phyloP scores from a whole-genome alignment of 2,113 vertebrate species.

The Struthio camelus region DNA sequence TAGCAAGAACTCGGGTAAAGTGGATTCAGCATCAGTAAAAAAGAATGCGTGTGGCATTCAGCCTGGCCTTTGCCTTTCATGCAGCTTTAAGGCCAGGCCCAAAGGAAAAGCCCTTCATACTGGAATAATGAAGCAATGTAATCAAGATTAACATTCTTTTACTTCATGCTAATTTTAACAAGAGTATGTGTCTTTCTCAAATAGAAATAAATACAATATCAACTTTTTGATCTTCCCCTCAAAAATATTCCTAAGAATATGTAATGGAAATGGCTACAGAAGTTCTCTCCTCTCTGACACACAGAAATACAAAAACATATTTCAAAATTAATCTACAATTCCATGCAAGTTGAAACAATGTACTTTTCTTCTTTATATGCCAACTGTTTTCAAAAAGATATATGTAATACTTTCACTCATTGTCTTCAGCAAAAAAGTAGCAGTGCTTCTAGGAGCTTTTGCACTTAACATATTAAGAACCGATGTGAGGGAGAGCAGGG shows the following conservation, averaged over 20 bases:
- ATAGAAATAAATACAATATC: not conserved
- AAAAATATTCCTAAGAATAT: not conserved
- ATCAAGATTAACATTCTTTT: not conserved
- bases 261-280: not conserved
- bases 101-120: not conserved
- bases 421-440: not conserved
- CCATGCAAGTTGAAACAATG: not conserved
- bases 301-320: accelerated
- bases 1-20: not conserved
- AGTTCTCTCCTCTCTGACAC: not conserved
- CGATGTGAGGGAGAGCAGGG: not conserved
- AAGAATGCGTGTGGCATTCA: not conserved
- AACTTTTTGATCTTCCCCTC: not conserved
- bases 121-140: not conserved
- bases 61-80: not conserved
- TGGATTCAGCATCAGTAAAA: not conserved
- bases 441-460: not conserved
- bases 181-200: not conserved
- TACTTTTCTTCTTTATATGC: not conserved
- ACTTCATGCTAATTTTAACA: not conserved
- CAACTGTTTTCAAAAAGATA: not conserved
- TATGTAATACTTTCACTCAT: not conserved
- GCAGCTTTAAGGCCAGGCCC: not conserved
- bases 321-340: not conserved
- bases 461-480: conserved; percentile 33